These are phyloP conservation scores for Grammomys dolichurus DNA, from an alignment of 2,113 vertebrate genomes.

Conservation along the genomic window DNA sequence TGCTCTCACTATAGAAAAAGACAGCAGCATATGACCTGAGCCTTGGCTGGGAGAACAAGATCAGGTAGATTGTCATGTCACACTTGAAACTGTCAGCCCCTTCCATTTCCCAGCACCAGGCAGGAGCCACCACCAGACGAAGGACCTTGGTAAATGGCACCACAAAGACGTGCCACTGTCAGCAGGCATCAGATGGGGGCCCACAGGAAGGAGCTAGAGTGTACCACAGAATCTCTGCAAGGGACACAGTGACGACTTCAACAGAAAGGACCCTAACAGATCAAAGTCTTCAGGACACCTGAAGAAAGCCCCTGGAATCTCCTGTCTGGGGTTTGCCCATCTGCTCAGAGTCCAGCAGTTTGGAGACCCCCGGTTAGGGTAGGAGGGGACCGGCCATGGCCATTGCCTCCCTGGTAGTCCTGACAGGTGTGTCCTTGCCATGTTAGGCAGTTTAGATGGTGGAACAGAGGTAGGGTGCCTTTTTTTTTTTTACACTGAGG, in stretches of 20 bases:
- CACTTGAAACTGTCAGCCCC: neutral
- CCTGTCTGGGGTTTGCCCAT: neutral
- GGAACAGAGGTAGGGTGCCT: neutral
- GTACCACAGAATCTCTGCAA: neutral
- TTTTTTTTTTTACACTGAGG: neutral
- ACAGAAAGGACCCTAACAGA: neutral
- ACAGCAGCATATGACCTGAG: neutral
- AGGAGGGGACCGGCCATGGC: neutral
- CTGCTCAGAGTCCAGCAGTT: neutral
- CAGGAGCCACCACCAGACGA: neutral
- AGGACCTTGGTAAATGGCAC: neutral
- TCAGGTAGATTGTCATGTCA: neutral
- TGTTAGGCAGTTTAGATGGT: neutral
- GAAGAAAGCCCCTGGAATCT: neutral
- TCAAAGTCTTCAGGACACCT: neutral
- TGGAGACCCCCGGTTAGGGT: neutral
- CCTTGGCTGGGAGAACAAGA: neutral
- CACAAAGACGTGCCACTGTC: fast-evolving
- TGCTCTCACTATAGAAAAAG: neutral
- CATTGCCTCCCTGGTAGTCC: neutral
- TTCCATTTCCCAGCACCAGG: neutral
- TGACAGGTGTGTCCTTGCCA: neutral
- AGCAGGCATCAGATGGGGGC: neutral
- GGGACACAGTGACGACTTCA: neutral
- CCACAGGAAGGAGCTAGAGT: neutral